Conservation (phyloP, 2,888 invertebrate species). For the Nycteola revayana region DNA sequence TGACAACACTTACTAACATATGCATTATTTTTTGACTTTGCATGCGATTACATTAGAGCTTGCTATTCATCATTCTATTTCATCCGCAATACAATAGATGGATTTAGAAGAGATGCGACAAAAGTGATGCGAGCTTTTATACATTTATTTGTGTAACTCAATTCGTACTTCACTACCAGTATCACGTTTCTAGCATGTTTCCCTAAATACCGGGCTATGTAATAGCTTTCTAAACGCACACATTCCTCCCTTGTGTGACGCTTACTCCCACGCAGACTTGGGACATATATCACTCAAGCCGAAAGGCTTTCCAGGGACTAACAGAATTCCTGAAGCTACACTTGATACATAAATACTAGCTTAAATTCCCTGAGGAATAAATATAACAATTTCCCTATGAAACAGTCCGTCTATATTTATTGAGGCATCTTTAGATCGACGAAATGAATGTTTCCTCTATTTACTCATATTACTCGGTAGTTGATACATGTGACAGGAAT, state of each 20-base stretch:
- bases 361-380: too few relatives aligned
- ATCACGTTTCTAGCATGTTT: constrained; percentile 30
- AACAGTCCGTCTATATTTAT: constrained; percentile 37
- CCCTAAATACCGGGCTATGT: constrained; percentile 23
- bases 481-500: constrained; percentile 25
- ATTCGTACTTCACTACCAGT: too few relatives aligned
- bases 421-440: constrained; percentile 28
- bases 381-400: constrained; percentile 15
- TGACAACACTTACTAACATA: too few relatives aligned
- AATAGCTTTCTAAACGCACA: constrained; percentile 32
- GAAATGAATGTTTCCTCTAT: constrained; percentile 33
- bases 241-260: constrained; percentile 30
- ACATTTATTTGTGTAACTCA: too few relatives aligned
- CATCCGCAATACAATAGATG: too few relatives aligned
- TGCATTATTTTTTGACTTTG: too few relatives aligned
- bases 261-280: constrained; percentile 35
- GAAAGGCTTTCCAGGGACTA: constrained; percentile 25
- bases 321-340: constrained; percentile 38
- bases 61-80: too few relatives aligned
- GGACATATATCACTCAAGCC: constrained; percentile 32
- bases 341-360: constrained; percentile 29
- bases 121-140: too few relatives aligned
- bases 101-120: too few relatives aligned
- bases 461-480: constrained; percentile 17
- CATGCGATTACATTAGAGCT: too few relatives aligned